Conservation (phyloP, 1,140 invertebrate species). For the Platyscapa corneri region DNA sequence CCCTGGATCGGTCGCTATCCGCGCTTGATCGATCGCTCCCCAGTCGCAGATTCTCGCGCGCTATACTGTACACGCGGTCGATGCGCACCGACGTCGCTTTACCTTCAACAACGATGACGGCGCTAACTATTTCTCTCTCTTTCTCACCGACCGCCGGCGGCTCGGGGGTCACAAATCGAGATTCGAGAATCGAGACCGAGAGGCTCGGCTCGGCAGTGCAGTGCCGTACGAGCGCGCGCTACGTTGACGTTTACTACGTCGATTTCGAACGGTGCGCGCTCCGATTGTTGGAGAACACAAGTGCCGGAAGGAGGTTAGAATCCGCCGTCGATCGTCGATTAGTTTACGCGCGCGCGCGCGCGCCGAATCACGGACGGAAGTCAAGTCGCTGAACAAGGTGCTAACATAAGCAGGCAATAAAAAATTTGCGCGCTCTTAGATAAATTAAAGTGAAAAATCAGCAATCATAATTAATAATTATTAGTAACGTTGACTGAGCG, state of each 20-base stretch:
- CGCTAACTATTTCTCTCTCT: conserved; percentile 5
- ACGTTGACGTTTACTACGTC: not conserved
- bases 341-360: no score
- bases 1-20: not conserved
- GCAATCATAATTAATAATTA: not conserved
- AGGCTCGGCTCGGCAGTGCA: not conserved
- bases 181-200: not conserved
- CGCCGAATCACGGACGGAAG: no score
- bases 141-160: not conserved
- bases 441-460: not conserved
- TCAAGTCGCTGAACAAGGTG: not conserved
- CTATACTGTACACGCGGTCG: no score
- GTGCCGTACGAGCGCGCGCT: conserved; percentile 1
- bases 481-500: not conserved
- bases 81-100: not conserved
- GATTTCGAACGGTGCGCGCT: not conserved
- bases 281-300: no score
- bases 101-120: not conserved
- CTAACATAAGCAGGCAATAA: not conserved
- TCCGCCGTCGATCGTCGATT: not conserved
- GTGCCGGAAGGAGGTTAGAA: not conserved
- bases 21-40: not conserved
- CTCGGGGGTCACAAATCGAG: not conserved
- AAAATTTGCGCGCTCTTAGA: no score
- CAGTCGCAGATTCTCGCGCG: not conserved